phyloP scores from a whole-genome alignment of 2,113 vertebrate genomes.

The Rhinoderma darwinii region DNA sequence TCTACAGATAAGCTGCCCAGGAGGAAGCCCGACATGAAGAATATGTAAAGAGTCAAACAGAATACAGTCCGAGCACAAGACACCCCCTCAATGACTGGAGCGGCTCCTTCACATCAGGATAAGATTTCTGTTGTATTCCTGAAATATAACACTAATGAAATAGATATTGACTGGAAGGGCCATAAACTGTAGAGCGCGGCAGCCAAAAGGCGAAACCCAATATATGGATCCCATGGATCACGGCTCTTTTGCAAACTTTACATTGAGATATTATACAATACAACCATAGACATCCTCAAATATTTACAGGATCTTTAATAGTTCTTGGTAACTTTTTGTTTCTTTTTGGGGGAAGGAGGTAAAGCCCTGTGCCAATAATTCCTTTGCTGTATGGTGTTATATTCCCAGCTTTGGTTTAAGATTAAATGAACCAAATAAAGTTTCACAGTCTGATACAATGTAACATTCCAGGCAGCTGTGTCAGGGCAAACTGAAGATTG shows the following conservation, averaged over 20 bases:
- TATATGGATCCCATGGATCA: background rate
- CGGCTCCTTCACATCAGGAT: background rate
- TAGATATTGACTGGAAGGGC: background rate
- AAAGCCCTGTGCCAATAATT: too few relatives aligned
- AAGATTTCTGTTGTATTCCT: background rate
- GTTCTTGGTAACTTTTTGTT: too few relatives aligned
- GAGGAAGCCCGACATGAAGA: slow-evolving; percentile 59
- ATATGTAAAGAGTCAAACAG: slow-evolving; percentile 62
- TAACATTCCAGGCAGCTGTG: too few relatives aligned
- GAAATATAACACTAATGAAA: background rate
- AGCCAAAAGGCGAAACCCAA: background rate
- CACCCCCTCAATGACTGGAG: slow-evolving; percentile 57
- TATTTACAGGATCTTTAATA: too few relatives aligned
- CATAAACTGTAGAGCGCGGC: background rate
- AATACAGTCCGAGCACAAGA: slow-evolving; percentile 48
- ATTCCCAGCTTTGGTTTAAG: too few relatives aligned
- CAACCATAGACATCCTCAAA: too few relatives aligned
- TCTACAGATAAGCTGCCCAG: slow-evolving; percentile 57
- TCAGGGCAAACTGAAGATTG: too few relatives aligned
- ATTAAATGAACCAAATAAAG: too few relatives aligned
- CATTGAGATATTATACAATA: too few relatives aligned
- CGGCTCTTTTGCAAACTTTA: background rate
- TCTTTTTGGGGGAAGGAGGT: too few relatives aligned
- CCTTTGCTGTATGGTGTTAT: too few relatives aligned
- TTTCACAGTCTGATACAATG: too few relatives aligned